Base-by-base conservation (phyloP, 2,888 invertebrate genomes). In the Apamea anceps region DNA sequence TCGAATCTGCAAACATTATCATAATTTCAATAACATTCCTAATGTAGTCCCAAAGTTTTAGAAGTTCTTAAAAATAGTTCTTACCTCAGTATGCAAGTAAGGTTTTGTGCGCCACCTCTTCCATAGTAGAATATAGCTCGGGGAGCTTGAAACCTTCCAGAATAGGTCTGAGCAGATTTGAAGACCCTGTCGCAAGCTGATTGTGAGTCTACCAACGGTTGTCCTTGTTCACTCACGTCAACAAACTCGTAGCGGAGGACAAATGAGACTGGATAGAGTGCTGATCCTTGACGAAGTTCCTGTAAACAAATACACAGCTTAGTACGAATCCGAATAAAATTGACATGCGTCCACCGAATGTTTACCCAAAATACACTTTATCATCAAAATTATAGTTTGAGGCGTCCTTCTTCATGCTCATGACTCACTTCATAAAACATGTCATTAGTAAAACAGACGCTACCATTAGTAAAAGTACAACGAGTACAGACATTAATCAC, bases 241-340 rank as follows among this genome's bases (percentile, higher is more conserved):
- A 99, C 98, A 92, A 99, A 99, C 95, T 99, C 99, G 94, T 98
- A 99, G 75, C 98, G 97, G 8, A 98, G 97, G 65, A 98, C 97
- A 93, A 98, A 98, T 87, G 98, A 96, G 77, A 98, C 98, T 5
- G 98, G 98, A 93, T 98, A 98, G 72, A 98, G 96, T 8, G 98
- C 98, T 80, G 98, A 98, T n/a, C 98, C 98, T 93, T 98, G 98
- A 67, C 98, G 97, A 62, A 98, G 97, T 90, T 98, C 98, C 96
- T 97, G 95, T 21, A 79, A 88, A 79, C 25, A 86, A 82, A 75
- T 6, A 21, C 8, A 45, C 3, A 67, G 12, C 4, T 79, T 18
- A 79, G 48, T 66, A 66, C 63, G 4, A 42, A 32, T 67, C 13
- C 3, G 7, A 57, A 42, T 21, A 32, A 7, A 42, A 18, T 25